phyloP scores from a whole-genome alignment of 2,888 invertebrate species.

The Tolmerus cingulatus region DNA sequence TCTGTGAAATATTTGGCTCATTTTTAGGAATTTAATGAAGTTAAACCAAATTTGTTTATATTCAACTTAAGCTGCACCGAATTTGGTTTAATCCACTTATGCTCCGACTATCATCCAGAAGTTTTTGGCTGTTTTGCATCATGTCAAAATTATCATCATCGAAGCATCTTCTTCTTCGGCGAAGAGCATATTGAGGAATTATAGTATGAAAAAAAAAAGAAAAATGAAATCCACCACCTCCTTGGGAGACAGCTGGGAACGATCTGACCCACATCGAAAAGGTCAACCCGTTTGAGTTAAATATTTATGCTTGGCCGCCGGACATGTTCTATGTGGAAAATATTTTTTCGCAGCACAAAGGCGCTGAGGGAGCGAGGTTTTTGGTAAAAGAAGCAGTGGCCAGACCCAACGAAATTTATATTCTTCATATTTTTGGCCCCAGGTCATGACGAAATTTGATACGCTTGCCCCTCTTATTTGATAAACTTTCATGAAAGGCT shows the following conservation, averaged over 20 bases:
- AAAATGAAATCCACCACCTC: neutral
- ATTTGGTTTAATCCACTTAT: neutral
- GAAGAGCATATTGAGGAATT: neutral
- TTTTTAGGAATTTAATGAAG: neutral
- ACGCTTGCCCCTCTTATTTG: neutral
- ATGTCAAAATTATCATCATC: neutral
- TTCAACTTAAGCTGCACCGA: neutral
- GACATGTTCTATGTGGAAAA: constrained; percentile 34
- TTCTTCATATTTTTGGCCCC: constrained; percentile 30
- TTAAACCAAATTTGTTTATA: neutral
- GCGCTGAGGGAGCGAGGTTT: neutral
- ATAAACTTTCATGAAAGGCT: constrained; percentile 31
- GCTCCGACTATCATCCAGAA: neutral
- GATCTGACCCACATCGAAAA: constrained; percentile 18
- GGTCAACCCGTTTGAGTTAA: constrained; percentile 36
- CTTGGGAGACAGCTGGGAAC: constrained; percentile 8
- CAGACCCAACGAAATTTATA: constrained; percentile 26
- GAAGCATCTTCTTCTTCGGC: neutral
- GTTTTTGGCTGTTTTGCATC: neutral
- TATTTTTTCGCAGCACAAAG: constrained; percentile 29
- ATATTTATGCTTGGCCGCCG: constrained; percentile 29
- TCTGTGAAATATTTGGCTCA: neutral
- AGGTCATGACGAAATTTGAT: constrained; percentile 34
- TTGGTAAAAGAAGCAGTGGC: neutral
- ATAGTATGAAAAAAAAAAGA: neutral